phyloP scores from a whole-genome alignment of 2,888 invertebrate species.

The Chloroclysta siterata region DNA sequence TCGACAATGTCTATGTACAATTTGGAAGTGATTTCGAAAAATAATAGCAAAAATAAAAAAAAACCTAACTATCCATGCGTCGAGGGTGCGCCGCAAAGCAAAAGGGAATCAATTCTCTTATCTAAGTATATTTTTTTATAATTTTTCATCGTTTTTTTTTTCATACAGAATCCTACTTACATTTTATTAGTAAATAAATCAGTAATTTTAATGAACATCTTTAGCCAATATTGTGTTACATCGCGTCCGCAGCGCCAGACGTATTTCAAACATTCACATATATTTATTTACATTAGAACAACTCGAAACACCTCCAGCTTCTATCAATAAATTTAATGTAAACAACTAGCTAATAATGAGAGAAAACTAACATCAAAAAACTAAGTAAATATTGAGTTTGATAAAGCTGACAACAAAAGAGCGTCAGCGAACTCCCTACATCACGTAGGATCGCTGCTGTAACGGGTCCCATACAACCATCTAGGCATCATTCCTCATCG shows the following conservation, averaged over 20 bases:
- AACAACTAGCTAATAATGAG: constrained; percentile 68
- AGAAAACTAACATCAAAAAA: constrained; percentile 71
- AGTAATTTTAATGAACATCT: constrained; percentile 45
- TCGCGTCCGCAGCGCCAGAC: constrained; percentile 26
- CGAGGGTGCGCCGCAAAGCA: constrained; percentile 40
- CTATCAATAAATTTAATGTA: constrained; percentile 56
- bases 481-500: background rate
- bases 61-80: constrained; percentile 32
- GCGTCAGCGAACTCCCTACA: constrained; percentile 42
- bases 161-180: constrained; percentile 52
- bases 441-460: constrained; percentile 33
- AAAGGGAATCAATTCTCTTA: constrained; percentile 45
- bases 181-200: constrained; percentile 46
- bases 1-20: constrained; percentile 42
- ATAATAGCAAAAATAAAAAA: constrained; percentile 40
- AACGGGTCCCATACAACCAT: constrained; percentile 10
- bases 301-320: constrained; percentile 42
- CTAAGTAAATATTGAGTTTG: constrained; percentile 64
- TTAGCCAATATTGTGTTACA: constrained; percentile 39
- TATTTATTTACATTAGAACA: constrained; percentile 31
- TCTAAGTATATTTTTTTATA: constrained; percentile 48
- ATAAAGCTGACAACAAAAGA: constrained; percentile 39
- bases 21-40: constrained; percentile 41
- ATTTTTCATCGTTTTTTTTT: constrained; percentile 46
- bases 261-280: constrained; percentile 24